Evolutionary conservation across 2,888 invertebrate genomes (phyloP).

Genomic region (Bugula neritina): DNA sequence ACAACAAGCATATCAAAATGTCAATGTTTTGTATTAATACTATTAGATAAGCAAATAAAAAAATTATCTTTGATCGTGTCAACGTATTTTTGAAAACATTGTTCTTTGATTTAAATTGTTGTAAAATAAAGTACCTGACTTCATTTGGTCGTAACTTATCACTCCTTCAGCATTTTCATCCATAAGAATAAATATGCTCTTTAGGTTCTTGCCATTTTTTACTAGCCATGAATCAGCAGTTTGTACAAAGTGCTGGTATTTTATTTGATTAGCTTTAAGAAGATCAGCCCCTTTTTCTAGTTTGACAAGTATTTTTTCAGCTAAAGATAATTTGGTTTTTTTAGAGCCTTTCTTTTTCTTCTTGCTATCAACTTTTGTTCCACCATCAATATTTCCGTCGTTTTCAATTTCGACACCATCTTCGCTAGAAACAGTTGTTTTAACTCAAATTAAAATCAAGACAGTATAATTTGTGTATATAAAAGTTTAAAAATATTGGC

Average conservation of each 20-base stretch:
- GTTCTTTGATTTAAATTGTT: no score
- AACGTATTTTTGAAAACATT: no score
- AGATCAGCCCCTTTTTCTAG: conserved; percentile 29
- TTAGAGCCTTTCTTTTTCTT: conserved; percentile 26
- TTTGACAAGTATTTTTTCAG: conserved; percentile 26
- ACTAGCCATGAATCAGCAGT: conserved; percentile 45
- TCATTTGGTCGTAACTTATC: conserved; percentile 45
- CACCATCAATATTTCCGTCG: background rate
- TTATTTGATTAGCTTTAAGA: conserved; percentile 28
- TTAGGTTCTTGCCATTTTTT: conserved; percentile 35
- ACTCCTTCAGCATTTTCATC: conserved; percentile 42
- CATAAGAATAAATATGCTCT: conserved; percentile 38
- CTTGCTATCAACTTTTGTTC: background rate
- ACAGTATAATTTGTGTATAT: no score
- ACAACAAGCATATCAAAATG: no score
- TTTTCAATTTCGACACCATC: background rate
- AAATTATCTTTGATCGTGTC: no score
- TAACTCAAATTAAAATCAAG: no score
- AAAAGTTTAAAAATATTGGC: no score
- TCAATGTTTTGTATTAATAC: no score
- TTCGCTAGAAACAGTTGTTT: background rate
- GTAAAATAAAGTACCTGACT: conserved; percentile 46
- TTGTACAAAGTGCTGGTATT: conserved; percentile 38
- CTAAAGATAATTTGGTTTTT: conserved; percentile 9
- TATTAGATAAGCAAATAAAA: no score